Evolutionary conservation across 2,113 vertebrate species (phyloP).

Genomic region (Crotalus horridus): DNA sequence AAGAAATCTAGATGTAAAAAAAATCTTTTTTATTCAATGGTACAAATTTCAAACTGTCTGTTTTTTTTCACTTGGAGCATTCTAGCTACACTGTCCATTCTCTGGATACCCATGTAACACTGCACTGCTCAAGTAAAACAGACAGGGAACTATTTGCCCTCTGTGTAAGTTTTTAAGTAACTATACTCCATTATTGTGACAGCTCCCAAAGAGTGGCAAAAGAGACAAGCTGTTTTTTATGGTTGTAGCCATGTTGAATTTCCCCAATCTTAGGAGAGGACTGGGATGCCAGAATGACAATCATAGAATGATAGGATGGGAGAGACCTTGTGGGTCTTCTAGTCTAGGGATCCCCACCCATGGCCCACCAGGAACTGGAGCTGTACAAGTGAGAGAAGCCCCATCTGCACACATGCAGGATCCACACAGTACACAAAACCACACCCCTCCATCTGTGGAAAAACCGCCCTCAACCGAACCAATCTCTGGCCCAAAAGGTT

Average conservation of each 20-base stretch:
- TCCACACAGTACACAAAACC: background rate
- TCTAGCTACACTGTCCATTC: background rate
- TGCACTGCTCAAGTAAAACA: background rate
- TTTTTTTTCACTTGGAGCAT: background rate
- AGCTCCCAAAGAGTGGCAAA: too few species aligned
- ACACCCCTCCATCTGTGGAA: background rate
- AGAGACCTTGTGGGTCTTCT: too few species aligned
- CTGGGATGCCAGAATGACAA: too few species aligned
- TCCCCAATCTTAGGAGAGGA: too few species aligned
- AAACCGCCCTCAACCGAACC: background rate
- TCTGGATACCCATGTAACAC: background rate
- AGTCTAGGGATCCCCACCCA: background rate
- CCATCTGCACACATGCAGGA: background rate
- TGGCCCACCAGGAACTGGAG: background rate
- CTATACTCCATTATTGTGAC: too few species aligned
- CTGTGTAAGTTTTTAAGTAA: too few species aligned
- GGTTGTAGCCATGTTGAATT: too few species aligned
- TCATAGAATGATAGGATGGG: too few species aligned
- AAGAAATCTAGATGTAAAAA: background rate
- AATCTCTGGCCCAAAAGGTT: background rate
- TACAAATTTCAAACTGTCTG: background rate
- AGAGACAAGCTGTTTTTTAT: too few species aligned
- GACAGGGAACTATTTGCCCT: too few species aligned
- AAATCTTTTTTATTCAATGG: background rate
- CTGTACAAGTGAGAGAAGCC: background rate